These are phyloP conservation scores for Hydractinia echinata DNA, from an alignment of 30 jellyfish, hydroid and myxozoan genomes.

Conservation along the genomic window DNA sequence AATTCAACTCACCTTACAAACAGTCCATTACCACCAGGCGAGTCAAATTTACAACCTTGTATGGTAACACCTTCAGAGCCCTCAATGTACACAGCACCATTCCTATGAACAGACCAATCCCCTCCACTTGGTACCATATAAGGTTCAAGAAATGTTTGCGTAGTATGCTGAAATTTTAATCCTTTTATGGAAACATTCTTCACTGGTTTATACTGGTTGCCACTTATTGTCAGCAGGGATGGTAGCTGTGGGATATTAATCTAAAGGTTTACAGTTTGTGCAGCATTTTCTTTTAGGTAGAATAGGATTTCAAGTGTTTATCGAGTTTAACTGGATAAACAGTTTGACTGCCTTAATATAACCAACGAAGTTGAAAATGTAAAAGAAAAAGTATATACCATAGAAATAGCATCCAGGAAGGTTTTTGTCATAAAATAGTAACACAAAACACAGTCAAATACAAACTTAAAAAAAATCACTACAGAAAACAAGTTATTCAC, in stretches of 20 bases:
- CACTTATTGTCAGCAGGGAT: conserved; percentile 44
- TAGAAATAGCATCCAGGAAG: too few species aligned
- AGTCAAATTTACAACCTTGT: conserved; percentile 48
- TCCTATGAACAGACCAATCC: conserved; percentile 92
- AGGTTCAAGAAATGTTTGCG: conserved; percentile 58
- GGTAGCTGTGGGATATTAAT: conserved; percentile 70
- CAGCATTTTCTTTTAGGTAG: too few species aligned
- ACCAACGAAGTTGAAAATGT: too few species aligned
- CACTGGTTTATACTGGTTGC: conserved; percentile 61
- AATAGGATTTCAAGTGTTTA: too few species aligned
- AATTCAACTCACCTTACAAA: conserved; percentile 52
- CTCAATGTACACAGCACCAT: conserved; percentile 66
- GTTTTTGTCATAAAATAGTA: too few species aligned
- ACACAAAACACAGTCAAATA: too few species aligned
- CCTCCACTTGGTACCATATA: conserved; percentile 98
- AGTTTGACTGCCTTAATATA: too few species aligned
- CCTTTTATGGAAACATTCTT: conserved; percentile 52
- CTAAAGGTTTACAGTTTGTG: too few species aligned
- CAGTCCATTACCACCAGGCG: conserved; percentile 97
- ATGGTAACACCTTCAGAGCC: conserved; percentile 61
- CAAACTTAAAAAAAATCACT: too few species aligned
- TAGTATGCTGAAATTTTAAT: conserved; percentile 54
- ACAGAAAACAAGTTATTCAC: too few species aligned
- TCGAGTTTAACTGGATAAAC: too few species aligned
- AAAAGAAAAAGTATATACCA: too few species aligned